Conservation (phyloP, 2,797 vertebrate species). For the Chelidonichthys spinosus region DNA sequence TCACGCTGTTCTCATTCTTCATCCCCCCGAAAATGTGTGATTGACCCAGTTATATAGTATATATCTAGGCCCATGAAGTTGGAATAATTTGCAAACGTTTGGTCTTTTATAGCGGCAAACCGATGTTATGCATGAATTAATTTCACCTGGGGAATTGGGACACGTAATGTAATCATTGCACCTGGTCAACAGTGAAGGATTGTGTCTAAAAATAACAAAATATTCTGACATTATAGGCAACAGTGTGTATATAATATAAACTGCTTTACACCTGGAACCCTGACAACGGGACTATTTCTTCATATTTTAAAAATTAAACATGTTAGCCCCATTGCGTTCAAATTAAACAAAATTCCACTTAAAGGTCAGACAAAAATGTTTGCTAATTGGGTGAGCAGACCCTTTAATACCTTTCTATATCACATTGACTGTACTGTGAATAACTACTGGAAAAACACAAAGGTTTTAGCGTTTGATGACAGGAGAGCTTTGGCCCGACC, state of each 20-base stretch:
- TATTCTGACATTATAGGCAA: too few relatives aligned
- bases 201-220: too few relatives aligned
- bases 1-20: background rate
- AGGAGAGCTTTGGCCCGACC: background rate
- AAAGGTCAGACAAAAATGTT: constrained; percentile 2
- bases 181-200: too few relatives aligned
- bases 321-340: background rate
- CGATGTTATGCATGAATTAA: too few relatives aligned
- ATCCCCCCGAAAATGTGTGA: background rate
- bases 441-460: background rate
- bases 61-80: too few relatives aligned
- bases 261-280: background rate
- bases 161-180: too few relatives aligned
- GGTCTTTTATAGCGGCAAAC: too few relatives aligned
- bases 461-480: constrained; percentile 2
- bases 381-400: background rate
- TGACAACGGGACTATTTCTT: background rate
- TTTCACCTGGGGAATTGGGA: too few relatives aligned
- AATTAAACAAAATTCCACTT: background rate
- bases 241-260: too few relatives aligned
- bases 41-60: background rate
- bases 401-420: background rate
- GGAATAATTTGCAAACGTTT: too few relatives aligned
- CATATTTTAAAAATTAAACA: background rate
- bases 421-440: background rate